A percentile compares a stretch with the other conserved stretches of the same genome.
These are phyloP conservation scores for Lasioglossum vierecki DNA, from an alignment of 2,888 invertebrate species.

Conservation along the genomic window DNA sequence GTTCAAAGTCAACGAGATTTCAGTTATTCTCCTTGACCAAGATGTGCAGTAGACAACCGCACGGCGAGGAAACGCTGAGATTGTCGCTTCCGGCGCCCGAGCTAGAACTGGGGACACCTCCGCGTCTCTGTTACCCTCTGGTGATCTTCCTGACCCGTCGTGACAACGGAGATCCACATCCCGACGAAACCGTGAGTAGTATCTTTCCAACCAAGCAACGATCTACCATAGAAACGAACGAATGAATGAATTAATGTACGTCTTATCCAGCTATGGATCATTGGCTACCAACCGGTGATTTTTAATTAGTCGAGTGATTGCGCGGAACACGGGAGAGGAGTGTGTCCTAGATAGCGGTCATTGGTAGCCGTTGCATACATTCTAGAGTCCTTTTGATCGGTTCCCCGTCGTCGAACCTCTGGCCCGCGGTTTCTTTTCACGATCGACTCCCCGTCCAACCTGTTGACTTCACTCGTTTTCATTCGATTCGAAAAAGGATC, in stretches of 20 bases:
- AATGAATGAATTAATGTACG: neutral
- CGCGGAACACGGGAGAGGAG: neutral
- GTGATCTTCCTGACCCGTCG: conserved; percentile 90
- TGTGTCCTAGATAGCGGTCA: conserved; percentile 4
- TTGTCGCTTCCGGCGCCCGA: conserved; percentile 87
- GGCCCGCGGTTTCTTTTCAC: neutral
- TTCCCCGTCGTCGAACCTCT: neutral
- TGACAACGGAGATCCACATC: conserved; percentile 87
- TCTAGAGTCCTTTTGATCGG: neutral
- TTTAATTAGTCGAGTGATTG: conserved; percentile 7
- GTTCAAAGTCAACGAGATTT: neutral
- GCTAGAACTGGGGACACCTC: conserved; percentile 89
- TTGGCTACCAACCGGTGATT: neutral
- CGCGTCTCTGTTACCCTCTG: conserved; percentile 90
- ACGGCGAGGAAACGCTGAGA: conserved; percentile 88
- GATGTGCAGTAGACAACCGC: conserved; percentile 86
- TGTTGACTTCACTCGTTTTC: neutral
- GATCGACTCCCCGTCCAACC: neutral
- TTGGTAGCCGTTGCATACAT: neutral
- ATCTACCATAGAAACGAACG: neutral
- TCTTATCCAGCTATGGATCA: neutral
- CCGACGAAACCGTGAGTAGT: conserved; percentile 90
- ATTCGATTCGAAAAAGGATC: neutral
- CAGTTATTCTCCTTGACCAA: conserved; percentile 74
- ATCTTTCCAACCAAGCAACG: neutral